Conservation (phyloP, 2,113 vertebrate species). For the Pollimyrus isidori region DNA sequence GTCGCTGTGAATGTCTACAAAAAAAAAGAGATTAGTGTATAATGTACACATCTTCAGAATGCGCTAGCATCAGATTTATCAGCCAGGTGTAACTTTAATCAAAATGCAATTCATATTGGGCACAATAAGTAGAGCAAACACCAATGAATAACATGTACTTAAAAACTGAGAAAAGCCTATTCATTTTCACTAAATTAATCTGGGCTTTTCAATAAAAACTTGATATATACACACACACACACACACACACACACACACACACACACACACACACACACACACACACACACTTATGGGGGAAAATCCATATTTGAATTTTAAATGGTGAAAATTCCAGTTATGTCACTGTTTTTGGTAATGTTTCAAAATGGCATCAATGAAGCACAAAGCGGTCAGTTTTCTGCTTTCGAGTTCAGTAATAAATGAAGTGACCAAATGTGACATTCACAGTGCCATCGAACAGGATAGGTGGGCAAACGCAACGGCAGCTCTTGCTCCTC, state of each 20-base stretch:
- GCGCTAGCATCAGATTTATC: neutral
- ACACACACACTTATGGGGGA: no score
- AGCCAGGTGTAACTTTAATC: neutral
- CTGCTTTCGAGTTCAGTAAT: neutral
- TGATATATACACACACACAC: neutral
- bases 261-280: neutral
- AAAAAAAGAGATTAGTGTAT: neutral
- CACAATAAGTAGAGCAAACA: neutral
- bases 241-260: neutral
- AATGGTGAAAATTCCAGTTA: no score
- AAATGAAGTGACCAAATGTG: neutral
- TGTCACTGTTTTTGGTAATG: neutral
- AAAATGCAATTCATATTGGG: neutral
- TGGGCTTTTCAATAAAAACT: neutral
- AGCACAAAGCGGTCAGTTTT: neutral
- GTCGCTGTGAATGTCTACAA: neutral
- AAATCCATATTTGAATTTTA: no score
- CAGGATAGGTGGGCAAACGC: neutral
- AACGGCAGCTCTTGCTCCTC: conserved; percentile 41
- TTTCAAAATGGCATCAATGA: neutral
- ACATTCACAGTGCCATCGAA: neutral
- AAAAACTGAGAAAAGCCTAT: neutral
- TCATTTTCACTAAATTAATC: neutral
- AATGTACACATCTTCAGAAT: neutral
- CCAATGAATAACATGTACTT: neutral